phyloP scores from a whole-genome alignment of 2,888 invertebrate genomes.

The Pherbina coryleti region DNA sequence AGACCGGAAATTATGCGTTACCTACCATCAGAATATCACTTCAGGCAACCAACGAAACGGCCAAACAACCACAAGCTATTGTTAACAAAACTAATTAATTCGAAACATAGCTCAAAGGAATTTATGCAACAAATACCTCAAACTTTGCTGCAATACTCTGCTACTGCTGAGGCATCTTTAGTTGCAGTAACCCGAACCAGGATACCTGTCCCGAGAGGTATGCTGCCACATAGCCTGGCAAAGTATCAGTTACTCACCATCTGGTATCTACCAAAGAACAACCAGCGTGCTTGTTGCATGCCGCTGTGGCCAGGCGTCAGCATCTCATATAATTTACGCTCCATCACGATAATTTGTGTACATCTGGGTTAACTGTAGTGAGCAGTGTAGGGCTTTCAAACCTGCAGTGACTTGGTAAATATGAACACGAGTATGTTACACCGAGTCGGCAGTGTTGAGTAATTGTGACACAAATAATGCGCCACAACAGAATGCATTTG shows the following conservation, averaged over 20 bases:
- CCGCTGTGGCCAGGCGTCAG: neutral
- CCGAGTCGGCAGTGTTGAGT: conserved; percentile 2
- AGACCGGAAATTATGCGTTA: conserved; percentile 4
- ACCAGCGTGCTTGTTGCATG: neutral
- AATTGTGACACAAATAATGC: conserved; percentile 20
- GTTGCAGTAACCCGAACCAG: neutral
- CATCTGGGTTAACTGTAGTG: conserved; percentile 15
- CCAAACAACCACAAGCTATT: conserved; percentile 34
- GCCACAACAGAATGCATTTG: neutral
- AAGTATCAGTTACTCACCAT: neutral
- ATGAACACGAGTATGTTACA: neutral
- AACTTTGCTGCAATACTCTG: neutral
- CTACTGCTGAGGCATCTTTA: neutral
- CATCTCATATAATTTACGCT: conserved; percentile 22
- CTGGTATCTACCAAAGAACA: neutral
- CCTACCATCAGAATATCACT: conserved; percentile 8
- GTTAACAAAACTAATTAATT: conserved; percentile 61
- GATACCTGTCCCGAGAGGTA: neutral
- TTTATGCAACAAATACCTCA: conserved; percentile 45
- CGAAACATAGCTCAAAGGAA: conserved; percentile 60
- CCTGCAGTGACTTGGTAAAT: conserved; percentile 7
- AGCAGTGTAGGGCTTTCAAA: conserved; percentile 40
- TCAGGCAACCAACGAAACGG: neutral
- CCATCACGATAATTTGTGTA: conserved; percentile 25
- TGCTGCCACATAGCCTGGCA: neutral